phyloP scores from a whole-genome alignment of 2,113 vertebrate species.

The Siphamia tubifer region DNA sequence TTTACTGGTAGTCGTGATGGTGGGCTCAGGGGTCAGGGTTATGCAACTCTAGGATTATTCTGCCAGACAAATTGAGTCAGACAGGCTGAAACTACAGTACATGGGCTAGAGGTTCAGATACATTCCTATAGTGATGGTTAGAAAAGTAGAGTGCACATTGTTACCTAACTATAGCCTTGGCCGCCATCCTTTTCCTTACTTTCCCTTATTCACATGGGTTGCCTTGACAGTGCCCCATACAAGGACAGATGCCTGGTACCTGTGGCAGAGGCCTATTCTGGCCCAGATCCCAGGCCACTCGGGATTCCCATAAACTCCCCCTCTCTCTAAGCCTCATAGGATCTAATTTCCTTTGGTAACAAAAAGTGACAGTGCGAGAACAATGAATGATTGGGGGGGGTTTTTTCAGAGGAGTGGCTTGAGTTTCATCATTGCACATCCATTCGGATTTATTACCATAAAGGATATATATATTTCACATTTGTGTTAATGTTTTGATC shows the following conservation, averaged over 20 bases:
- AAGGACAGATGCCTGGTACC: constrained; percentile 30
- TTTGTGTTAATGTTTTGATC: neutral
- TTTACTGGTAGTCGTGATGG: constrained; percentile 45
- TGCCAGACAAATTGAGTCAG: constrained; percentile 53
- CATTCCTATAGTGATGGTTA: constrained; percentile 9
- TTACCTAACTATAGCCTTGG: neutral
- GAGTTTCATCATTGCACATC: neutral
- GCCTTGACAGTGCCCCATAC: constrained; percentile 11
- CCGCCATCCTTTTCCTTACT: neutral
- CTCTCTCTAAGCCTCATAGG: constrained; percentile 17
- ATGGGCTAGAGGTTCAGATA: constrained; percentile 10
- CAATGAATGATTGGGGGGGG: neutral
- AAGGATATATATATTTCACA: neutral
- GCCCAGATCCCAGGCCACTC: constrained; percentile 26
- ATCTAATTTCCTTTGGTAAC: constrained; percentile 51
- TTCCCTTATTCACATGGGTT: neutral
- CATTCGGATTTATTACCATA: neutral
- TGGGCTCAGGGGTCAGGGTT: constrained; percentile 50
- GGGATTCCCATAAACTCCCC: constrained; percentile 27
- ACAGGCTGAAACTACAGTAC: constrained; percentile 55
- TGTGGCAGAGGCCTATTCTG: constrained; percentile 25
- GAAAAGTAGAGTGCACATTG: neutral
- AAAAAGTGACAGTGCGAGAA: constrained; percentile 28
- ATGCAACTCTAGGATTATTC: constrained; percentile 61
- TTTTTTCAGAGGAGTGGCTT: constrained; percentile 2